Percentiles rank a stretch among this genome's conserved stretches.
These are phyloP conservation scores for Heterohyrax brucei DNA, from an alignment of 2,797 vertebrate species.

Conservation along the genomic window DNA sequence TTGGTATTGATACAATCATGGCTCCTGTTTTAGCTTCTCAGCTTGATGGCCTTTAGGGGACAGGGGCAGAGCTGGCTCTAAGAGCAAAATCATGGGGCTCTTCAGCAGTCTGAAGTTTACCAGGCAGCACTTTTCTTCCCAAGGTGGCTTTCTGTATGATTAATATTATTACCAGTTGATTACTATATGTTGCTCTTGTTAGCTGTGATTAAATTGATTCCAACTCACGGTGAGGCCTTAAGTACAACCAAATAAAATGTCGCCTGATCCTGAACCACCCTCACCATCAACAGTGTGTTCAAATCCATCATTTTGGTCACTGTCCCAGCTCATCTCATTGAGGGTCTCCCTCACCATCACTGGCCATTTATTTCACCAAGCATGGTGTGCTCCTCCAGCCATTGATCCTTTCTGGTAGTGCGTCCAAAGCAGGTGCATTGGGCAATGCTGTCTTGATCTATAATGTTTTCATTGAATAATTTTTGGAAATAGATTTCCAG, in stretches of 20 bases:
- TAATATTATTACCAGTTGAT: accelerated
- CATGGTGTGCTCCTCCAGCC: neutral
- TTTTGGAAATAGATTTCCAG: neutral
- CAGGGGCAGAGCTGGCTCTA: neutral
- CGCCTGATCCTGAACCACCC: neutral
- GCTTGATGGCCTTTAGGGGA: neutral
- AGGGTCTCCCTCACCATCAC: neutral
- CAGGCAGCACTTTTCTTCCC: neutral
- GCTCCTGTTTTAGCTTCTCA: neutral
- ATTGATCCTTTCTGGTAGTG: neutral
- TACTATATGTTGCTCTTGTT: neutral
- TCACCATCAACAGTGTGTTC: neutral
- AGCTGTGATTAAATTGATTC: neutral
- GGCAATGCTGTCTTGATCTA: neutral
- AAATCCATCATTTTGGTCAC: neutral
- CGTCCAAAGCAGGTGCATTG: neutral
- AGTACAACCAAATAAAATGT: neutral
- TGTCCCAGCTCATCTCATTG: neutral
- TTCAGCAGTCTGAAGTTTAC: neutral
- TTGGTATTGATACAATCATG: accelerated
- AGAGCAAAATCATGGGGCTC: neutral
- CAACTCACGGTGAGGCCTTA: neutral
- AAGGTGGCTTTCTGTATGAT: neutral
- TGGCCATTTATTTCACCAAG: neutral
- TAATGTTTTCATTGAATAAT: neutral